Conservation (phyloP, 2,113 vertebrate genomes). For the Aspidoscelis tigris region DNA sequence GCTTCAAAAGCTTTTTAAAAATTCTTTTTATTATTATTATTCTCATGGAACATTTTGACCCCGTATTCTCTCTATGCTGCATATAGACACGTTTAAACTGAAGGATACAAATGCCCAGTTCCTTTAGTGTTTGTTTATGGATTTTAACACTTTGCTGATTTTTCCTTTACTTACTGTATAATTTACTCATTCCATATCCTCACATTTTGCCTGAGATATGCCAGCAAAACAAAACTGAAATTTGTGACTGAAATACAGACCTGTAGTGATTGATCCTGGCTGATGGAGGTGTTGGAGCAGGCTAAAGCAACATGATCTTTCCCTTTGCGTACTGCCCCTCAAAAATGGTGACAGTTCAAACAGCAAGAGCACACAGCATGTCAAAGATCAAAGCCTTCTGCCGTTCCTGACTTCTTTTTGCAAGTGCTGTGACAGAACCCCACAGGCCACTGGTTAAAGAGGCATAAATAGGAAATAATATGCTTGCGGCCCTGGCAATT, state of each 20-base stretch:
- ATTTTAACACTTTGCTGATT: not conserved
- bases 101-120: no score
- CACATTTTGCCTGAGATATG: constrained; percentile 28
- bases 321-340: constrained; percentile 42
- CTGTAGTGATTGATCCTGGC: constrained; percentile 20
- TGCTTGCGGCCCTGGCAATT: not conserved
- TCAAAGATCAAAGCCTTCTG: constrained; percentile 39
- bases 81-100: no score
- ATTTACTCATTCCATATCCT: constrained; percentile 5
- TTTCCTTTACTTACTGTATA: not conserved
- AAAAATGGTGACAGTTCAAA: constrained; percentile 41
- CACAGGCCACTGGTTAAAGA: constrained; percentile 39
- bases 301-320: constrained; percentile 42
- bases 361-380: constrained; percentile 43
- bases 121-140: not conserved
- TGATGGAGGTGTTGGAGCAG: constrained; percentile 20
- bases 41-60: no score
- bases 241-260: constrained; percentile 24
- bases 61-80: no score
- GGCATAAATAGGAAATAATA: constrained; percentile 48
- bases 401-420: constrained; percentile 49
- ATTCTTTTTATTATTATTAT: no score
- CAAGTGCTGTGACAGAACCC: constrained; percentile 36
- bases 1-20: no score
- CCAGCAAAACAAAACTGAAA: constrained; percentile 15